Percentiles rank a stretch among this genome's conserved stretches.
These are phyloP conservation scores for Musca domestica DNA, from an alignment of 1,140 invertebrate genomes.

Conservation along the genomic window DNA sequence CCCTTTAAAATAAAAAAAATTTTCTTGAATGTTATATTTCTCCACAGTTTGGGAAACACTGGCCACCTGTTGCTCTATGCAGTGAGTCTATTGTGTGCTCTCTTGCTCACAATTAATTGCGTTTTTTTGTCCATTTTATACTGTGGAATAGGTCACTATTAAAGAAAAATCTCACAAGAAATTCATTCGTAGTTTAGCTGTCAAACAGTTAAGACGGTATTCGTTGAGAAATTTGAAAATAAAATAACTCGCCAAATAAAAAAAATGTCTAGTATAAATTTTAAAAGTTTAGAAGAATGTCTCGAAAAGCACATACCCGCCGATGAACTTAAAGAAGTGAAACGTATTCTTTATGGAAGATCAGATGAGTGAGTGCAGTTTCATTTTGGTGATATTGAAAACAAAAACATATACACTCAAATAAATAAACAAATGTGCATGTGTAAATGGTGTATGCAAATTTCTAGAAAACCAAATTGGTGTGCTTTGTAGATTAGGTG, in stretches of 20 bases:
- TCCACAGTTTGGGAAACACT: too few relatives aligned
- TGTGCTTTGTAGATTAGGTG: too few relatives aligned
- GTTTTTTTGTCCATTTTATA: too few relatives aligned
- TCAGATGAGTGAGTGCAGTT: conserved; percentile 61
- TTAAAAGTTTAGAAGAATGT: conserved; percentile 66
- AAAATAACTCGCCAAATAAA: background rate
- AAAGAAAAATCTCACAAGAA: background rate
- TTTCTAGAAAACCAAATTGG: background rate
- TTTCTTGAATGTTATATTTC: too few relatives aligned
- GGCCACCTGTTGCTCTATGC: too few relatives aligned
- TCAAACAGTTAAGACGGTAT: background rate
- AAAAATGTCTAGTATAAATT: conserved; percentile 42
- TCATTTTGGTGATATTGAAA: background rate
- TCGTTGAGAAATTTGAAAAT: background rate
- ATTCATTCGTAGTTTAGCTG: conserved; percentile 10
- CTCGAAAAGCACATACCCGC: conserved; percentile 65
- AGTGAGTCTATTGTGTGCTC: too few relatives aligned
- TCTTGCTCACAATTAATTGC: too few relatives aligned
- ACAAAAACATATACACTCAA: conserved; percentile 15
- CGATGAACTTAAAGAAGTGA: conserved; percentile 68
- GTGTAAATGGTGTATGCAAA: background rate
- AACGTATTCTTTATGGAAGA: conserved; percentile 75
- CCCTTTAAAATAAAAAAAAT: too few relatives aligned
- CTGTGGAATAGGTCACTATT: background rate
- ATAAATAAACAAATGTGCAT: background rate